Evolutionary conservation across 2,888 invertebrate species (phyloP), one percentile per base, ranked within the genome.

Genomic region (Aplocera efformata): DNA sequence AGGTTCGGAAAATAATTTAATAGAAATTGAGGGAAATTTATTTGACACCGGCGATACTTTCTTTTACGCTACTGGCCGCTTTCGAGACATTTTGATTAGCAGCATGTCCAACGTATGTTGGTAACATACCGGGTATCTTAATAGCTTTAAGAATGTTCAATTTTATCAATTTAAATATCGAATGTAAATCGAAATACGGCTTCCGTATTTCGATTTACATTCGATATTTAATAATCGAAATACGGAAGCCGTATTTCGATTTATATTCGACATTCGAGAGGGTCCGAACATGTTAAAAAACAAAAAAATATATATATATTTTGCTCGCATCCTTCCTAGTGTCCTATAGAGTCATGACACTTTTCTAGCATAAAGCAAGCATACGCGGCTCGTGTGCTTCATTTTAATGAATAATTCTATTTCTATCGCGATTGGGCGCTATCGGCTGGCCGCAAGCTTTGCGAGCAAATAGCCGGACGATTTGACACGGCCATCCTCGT

Each of bases 361-460:
- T n/a, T n/a, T n/a, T n/a, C n/a, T n/a, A n/a, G n/a, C n/a, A n/a
- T n/a, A n/a, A n/a, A n/a, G n/a, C n/a, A n/a, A 66, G 58, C 75
- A 73, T 77, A 71, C 77, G 73, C 73, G 78, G 75, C 73, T 79
- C 76, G 81, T 79, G 81, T 82, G 82, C 76, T 84, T 85, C 80
- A 83, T 85, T 84, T 86, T 86, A 88, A 86, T 88, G 2, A 17
- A n/a, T 85, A 86, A 86, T 86, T 85, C 79, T 74, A 81, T 83
- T 84, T 84, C 83, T 84, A 86, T 85, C 82, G 73, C 76, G 79
- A 82, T 84, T 76, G 71, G 71, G 75, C 72, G 79, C 72, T 85
- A 85, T 84, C 85, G 72, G 77, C 64, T 55, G 48, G 63, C 72
- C 78, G 71, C 86, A 85, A 84, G 78, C 83, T 72, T 67, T 70